Percentiles rank a stretch among this genome's conserved stretches.
phyloP scores from a whole-genome alignment of 2,113 vertebrate genomes.

The Eubucco bourcierii region DNA sequence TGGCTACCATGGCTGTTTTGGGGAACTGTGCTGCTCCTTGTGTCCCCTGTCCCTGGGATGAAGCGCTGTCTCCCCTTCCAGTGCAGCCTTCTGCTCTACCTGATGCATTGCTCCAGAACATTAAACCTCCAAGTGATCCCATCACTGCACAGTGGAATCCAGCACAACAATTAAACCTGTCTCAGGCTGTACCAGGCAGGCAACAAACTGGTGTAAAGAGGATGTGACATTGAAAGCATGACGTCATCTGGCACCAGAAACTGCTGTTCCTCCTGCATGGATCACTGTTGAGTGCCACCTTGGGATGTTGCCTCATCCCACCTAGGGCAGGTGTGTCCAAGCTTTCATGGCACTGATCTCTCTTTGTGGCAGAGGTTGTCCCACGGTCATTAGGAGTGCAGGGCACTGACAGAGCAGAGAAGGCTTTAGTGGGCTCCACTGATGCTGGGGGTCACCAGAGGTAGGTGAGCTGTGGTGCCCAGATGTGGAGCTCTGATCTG shows the following conservation, averaged over 20 bases:
- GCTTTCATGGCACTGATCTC: fast-evolving
- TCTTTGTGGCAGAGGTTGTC: neutral
- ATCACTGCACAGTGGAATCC: neutral
- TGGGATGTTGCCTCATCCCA: neutral
- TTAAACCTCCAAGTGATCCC: fast-evolving
- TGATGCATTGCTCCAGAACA: fast-evolving
- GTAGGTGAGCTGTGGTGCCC: neutral
- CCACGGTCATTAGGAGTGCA: fast-evolving
- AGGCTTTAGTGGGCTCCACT: neutral
- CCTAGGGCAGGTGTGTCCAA: fast-evolving
- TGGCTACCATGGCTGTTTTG: neutral
- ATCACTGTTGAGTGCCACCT: fast-evolving
- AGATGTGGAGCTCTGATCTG: neutral
- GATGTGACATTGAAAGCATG: fast-evolving
- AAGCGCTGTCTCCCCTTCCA: fast-evolving
- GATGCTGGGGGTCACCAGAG: fast-evolving
- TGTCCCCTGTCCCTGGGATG: fast-evolving
- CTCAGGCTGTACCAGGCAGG: neutral
- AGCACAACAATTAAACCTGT: fast-evolving
- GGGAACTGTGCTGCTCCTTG: neutral
- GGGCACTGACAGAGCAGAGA: neutral
- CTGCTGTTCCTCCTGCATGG: neutral
- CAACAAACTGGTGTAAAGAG: neutral
- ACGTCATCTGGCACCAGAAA: fast-evolving
- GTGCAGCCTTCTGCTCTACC: neutral